These are phyloP conservation scores for Drosophila anomalipes DNA, from an alignment of 2,888 invertebrate species.

Conservation along the genomic window DNA sequence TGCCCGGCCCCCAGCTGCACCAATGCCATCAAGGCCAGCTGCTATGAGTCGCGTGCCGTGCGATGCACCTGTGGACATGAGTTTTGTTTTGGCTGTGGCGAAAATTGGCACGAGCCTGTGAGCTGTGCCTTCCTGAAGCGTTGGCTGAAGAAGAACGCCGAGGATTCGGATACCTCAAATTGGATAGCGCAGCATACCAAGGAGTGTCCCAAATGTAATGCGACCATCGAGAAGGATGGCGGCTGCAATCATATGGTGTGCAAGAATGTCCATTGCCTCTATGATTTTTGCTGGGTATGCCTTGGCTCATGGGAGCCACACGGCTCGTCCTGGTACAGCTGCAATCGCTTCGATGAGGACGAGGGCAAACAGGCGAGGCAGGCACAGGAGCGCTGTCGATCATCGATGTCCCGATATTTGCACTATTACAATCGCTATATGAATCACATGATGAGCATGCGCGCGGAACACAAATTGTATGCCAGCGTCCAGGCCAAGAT, in stretches of 20 bases:
- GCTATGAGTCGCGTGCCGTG: conserved; percentile 95
- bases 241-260: conserved; percentile 99
- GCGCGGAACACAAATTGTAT: conserved; percentile 98
- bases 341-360: conserved; percentile 98
- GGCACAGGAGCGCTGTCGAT: conserved; percentile 96
- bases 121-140: conserved; percentile 95
- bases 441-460: conserved; percentile 99
- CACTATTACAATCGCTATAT: conserved; percentile 99
- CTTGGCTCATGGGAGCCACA: conserved; percentile 99
- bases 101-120: conserved; percentile 99
- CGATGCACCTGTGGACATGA: conserved; percentile 96
- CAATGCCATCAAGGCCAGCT: conserved; percentile 95
- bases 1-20: conserved; percentile 99
- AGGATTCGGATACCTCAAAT: conserved; percentile 99
- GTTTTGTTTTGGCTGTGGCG: conserved; percentile 98
- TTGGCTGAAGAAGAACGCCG: conserved; percentile 99
- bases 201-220: conserved; percentile 99
- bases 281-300: conserved; percentile 99
- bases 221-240: conserved; percentile 97
- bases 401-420: conserved; percentile 97
- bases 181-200: conserved; percentile 99
- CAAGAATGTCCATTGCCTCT: conserved; percentile 98
- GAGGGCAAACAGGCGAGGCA: conserved; percentile 98
- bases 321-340: conserved; percentile 99
- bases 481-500: conserved; percentile 98